Conservation (phyloP, 2,797 vertebrate species). For the Parauchenoglanis ngamensis region DNA sequence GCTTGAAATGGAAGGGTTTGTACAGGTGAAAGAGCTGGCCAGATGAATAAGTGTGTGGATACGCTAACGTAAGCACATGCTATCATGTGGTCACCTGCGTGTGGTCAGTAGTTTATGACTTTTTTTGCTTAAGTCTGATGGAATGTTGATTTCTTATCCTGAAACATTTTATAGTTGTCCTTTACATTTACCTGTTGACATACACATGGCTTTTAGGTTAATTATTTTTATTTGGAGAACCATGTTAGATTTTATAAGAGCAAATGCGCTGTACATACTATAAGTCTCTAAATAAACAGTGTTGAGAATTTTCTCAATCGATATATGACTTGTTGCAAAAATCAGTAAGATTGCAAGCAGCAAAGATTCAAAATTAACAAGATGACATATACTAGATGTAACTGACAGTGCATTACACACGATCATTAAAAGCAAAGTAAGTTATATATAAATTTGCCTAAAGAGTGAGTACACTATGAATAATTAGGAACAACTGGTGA, state of each 20-base stretch:
- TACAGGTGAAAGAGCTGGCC: conserved; percentile 31
- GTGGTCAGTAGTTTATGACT: conserved; percentile 37
- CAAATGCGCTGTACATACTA: neutral
- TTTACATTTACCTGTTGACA: neutral
- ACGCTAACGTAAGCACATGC: conserved; percentile 27
- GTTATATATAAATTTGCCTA: neutral
- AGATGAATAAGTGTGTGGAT: conserved; percentile 39
- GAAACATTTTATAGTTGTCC: neutral
- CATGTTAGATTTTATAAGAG: neutral
- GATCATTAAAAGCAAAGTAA: neutral
- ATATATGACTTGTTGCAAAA: neutral
- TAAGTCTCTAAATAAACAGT: neutral
- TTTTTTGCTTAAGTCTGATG: neutral
- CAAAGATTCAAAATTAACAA: neutral
- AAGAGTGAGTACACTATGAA: neutral
- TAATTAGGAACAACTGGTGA: neutral
- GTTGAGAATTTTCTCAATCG: neutral
- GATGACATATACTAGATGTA: neutral
- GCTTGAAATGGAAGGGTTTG: conserved; percentile 53
- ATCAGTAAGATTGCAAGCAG: neutral
- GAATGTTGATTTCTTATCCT: neutral
- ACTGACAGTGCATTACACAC: neutral
- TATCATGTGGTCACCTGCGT: conserved; percentile 33
- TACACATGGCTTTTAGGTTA: neutral
- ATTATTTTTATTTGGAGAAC: conserved; percentile 5